These are phyloP conservation scores for Lophura swinhoii DNA, from an alignment of 2,797 vertebrate species.

Conservation along the genomic window DNA sequence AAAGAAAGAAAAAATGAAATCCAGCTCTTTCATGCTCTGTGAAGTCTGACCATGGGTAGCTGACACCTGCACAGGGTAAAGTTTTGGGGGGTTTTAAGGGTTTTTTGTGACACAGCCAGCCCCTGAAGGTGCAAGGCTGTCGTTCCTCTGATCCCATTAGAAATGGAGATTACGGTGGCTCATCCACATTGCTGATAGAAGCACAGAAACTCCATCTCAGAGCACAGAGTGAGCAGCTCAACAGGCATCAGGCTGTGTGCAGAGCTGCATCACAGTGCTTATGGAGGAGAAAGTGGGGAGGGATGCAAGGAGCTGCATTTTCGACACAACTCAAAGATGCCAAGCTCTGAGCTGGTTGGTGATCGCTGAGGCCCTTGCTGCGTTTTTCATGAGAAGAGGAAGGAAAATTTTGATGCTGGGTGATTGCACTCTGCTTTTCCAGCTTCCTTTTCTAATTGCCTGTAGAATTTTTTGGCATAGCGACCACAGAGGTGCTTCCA, in stretches of 20 bases:
- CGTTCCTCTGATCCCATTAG: background rate
- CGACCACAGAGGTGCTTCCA: background rate
- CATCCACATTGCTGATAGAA: background rate
- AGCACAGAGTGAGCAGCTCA: rapidly evolving
- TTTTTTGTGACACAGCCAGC: background rate
- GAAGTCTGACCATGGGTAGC: rapidly evolving
- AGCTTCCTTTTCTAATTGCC: background rate
- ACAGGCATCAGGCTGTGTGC: background rate
- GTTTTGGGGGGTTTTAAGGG: rapidly evolving
- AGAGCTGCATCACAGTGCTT: background rate
- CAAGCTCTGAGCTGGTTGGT: background rate
- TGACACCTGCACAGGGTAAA: rapidly evolving
- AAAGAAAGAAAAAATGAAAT: background rate
- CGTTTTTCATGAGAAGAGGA: background rate
- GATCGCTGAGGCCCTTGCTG: background rate
- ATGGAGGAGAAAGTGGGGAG: background rate
- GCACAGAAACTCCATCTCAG: background rate
- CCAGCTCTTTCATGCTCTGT: background rate
- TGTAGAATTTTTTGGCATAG: background rate
- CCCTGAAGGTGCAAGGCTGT: rapidly evolving
- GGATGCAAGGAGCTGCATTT: rapidly evolving
- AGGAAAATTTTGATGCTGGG: background rate
- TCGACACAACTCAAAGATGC: background rate
- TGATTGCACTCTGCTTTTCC: background rate
- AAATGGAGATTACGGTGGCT: rapidly evolving